Conservation (phyloP, 2,888 invertebrate genomes). For the Mechanitis mazaeus region DNA sequence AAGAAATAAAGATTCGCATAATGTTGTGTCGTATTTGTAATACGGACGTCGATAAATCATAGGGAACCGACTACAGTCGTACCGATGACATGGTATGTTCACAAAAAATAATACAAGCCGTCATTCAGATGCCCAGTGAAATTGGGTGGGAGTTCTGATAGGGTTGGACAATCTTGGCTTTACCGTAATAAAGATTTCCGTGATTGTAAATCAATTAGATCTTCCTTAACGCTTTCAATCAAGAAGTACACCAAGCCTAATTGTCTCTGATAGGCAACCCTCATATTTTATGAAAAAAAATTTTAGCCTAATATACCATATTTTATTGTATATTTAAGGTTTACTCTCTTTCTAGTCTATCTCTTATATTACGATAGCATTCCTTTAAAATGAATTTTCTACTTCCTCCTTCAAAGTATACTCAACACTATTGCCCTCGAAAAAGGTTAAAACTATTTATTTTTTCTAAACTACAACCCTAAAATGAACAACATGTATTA, state of each 20-base stretch:
- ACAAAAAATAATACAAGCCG: slow-evolving; percentile 74
- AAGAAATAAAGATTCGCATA: slow-evolving; percentile 75
- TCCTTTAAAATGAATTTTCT: too few species aligned
- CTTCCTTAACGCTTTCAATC: background rate
- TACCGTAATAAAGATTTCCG: background rate
- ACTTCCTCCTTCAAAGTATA: too few species aligned
- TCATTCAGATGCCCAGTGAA: slow-evolving; percentile 71
- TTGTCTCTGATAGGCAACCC: too few species aligned
- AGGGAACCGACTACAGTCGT: slow-evolving; percentile 74
- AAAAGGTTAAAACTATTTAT: background rate
- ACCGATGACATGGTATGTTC: slow-evolving; percentile 73
- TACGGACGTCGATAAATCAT: slow-evolving; percentile 76
- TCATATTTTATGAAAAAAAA: too few species aligned
- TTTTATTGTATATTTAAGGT: too few species aligned
- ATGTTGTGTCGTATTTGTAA: slow-evolving; percentile 76
- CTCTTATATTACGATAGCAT: too few species aligned
- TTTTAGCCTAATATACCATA: too few species aligned
- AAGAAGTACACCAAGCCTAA: too few species aligned
- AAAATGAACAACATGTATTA: slow-evolving; percentile 32
- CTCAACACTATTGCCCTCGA: background rate
- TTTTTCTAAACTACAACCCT: slow-evolving; percentile 26
- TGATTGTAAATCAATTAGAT: background rate
- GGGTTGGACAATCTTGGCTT: slow-evolving; percentile 40
- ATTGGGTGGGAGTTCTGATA: slow-evolving; percentile 67
- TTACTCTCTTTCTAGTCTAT: too few species aligned